Evolutionary conservation across 2,113 vertebrate genomes (phyloP).

Genomic region (Lichenostomus cassidix): DNA sequence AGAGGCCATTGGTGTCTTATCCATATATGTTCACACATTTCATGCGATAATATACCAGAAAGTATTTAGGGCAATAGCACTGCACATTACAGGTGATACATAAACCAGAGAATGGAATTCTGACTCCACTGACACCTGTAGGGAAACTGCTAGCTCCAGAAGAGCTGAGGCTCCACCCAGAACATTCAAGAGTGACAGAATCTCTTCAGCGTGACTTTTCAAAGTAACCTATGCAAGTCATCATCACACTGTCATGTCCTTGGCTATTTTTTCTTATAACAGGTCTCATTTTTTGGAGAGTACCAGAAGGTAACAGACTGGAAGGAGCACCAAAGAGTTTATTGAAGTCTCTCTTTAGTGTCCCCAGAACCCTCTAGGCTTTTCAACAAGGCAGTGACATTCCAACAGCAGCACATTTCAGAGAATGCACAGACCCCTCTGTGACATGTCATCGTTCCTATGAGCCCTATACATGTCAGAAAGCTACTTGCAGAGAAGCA

Average conservation of each 20-base stretch:
- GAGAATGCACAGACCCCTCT: background rate
- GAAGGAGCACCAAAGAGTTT: background rate
- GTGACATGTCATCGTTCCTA: rapidly evolving
- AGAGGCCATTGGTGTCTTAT: background rate
- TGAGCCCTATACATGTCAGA: background rate
- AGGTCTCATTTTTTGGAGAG: background rate
- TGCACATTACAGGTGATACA: background rate
- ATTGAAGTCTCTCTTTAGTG: background rate
- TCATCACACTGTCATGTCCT: background rate
- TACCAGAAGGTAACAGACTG: background rate
- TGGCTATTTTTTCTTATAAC: background rate
- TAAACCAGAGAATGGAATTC: background rate
- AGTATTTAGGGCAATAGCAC: background rate
- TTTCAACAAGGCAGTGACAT: background rate
- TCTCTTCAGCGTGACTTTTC: background rate
- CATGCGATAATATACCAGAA: background rate
- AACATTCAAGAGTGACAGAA: background rate
- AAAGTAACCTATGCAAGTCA: background rate
- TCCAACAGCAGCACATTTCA: background rate
- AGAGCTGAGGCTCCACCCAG: background rate
- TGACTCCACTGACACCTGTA: background rate
- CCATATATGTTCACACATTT: background rate
- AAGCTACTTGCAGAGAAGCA: background rate
- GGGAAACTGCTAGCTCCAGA: background rate
- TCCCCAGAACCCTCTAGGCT: background rate